Conservation (phyloP, 2,113 vertebrate species). For the Xiphophorus hellerii region DNA sequence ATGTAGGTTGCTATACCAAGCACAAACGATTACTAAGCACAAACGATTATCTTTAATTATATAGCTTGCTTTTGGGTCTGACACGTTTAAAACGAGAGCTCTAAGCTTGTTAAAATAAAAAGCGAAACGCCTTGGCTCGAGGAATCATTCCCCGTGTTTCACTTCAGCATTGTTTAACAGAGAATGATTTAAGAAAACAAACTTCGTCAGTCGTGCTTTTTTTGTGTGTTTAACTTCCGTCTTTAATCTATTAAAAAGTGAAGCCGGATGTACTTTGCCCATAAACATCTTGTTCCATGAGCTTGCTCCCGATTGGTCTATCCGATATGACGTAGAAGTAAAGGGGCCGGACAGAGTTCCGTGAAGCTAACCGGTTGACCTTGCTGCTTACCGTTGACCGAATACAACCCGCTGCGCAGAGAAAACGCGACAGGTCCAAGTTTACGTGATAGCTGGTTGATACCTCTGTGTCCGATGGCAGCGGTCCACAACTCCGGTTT, state of each 20-base stretch:
- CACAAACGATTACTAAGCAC: too few relatives aligned
- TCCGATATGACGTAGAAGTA: slow-evolving; percentile 22
- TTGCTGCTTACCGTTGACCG: slow-evolving; percentile 31
- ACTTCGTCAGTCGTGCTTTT: neutral
- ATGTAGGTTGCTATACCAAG: too few relatives aligned
- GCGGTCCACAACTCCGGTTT: slow-evolving; percentile 50
- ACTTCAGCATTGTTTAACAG: too few relatives aligned
- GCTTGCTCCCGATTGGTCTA: slow-evolving; percentile 42
- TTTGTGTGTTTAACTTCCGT: neutral
- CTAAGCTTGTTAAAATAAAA: too few relatives aligned
- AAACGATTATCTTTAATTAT: too few relatives aligned
- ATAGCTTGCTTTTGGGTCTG: too few relatives aligned
- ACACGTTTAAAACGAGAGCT: too few relatives aligned
- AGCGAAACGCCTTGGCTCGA: too few relatives aligned
- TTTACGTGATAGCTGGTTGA: slow-evolving; percentile 21
- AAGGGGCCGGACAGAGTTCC: slow-evolving; percentile 15
- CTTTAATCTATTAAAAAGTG: neutral
- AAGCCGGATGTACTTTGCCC: slow-evolving; percentile 22
- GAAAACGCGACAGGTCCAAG: slow-evolving; percentile 40
- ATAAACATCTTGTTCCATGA: fast-evolving
- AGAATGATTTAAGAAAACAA: neutral
- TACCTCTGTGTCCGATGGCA: slow-evolving; percentile 12
- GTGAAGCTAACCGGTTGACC: slow-evolving; percentile 53
- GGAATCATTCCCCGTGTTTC: too few relatives aligned
- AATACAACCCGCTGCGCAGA: slow-evolving; percentile 2